phyloP scores from a whole-genome alignment of 2,113 vertebrate species.

The Bungarus multicinctus region DNA sequence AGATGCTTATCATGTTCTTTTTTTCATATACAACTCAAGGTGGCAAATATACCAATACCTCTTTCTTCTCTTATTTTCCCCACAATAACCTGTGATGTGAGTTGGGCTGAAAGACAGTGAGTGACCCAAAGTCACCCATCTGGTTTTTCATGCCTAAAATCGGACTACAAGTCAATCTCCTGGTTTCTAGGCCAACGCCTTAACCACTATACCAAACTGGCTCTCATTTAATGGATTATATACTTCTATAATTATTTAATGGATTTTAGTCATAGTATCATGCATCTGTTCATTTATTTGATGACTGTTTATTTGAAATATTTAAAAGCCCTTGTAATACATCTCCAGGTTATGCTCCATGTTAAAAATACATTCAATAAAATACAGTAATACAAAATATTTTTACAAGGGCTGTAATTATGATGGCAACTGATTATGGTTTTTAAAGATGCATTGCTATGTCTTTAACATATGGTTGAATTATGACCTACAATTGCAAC shows the following conservation, averaged over 20 bases:
- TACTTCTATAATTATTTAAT: background rate
- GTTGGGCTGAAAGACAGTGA: background rate
- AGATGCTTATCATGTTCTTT: background rate
- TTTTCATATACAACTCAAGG: background rate
- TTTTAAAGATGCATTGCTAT: background rate
- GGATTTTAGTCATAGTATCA: background rate
- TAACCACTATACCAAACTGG: background rate
- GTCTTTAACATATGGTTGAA: background rate
- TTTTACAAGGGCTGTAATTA: background rate
- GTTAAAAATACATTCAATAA: background rate
- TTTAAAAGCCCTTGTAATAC: background rate
- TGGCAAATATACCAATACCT: background rate
- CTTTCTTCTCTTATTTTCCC: background rate
- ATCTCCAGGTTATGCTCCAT: background rate
- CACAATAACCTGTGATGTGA: background rate
- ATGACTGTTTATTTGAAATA: background rate
- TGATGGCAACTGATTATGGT: background rate
- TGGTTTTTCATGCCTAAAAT: background rate
- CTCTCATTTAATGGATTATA: background rate
- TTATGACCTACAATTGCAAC: background rate
- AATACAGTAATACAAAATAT: background rate
- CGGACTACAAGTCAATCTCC: background rate
- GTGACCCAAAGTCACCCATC: background rate
- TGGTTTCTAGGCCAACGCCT: background rate
- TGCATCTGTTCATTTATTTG: background rate